Evolutionary conservation across 2,888 invertebrate species (phyloP), one percentile per base, ranked within the genome.

Genomic region (Zygaena filipendulae): DNA sequence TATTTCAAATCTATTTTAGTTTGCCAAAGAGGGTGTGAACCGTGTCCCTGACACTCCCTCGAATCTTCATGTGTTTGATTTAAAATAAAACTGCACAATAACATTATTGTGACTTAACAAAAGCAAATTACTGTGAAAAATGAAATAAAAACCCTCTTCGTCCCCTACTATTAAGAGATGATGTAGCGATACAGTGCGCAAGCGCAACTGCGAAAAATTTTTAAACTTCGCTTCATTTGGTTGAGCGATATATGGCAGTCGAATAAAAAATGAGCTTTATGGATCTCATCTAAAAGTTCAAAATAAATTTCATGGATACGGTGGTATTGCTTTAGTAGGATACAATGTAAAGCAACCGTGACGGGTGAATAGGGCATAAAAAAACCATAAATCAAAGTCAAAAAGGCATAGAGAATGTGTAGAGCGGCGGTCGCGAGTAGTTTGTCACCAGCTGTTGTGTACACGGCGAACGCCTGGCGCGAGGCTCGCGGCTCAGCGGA

Each of bases 341-440:
- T 59, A 59, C 52, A 63, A 61, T 71, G 50, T 55, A 60, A 71
- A 72, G 66, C 55, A 59, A 55, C 64, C 69, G 58, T 75, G 77
- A 70, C 75, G 72, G 59, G 62, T 75, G 79, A 77, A 79, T 75
- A 67, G 70, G 54, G 68, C 55, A 79, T 77, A 80, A 81, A 81
- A 80, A 80, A 69, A 43, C 47, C 62, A 80, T 81, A 81, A 80
- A 80, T 81, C 80, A 81, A 80, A 81, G 80, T 81, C 80, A 79
- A 81, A 80, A 79, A 77, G 79, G 80, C 79, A 74, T 70, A 72
- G 68, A 71, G 71, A 81, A 80, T 72, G 60, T 61, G 52, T 49
- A 57, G 57, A 64, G 59, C 57, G 43, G 58, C 53, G 67, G 66
- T 57, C 69, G 66, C 68, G 68, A 60, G 62, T 53, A 58, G 41